phyloP scores from a whole-genome alignment of 2,888 invertebrate species.

The Dryomyza anilis region DNA sequence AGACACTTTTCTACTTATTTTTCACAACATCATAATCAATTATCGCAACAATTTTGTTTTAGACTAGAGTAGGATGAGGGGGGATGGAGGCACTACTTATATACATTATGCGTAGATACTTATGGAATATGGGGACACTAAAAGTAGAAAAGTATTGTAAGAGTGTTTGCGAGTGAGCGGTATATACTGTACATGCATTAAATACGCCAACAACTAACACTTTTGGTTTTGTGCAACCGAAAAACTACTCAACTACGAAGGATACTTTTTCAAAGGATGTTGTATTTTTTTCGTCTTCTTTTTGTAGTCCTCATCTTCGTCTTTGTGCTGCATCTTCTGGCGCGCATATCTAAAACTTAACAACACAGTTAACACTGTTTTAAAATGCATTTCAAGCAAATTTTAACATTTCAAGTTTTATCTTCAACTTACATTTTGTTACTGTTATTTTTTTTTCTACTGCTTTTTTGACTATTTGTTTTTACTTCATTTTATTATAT shows the following conservation, averaged over 20 bases:
- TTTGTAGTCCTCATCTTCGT: not conserved
- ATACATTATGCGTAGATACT: too few species aligned
- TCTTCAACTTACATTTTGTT: not conserved
- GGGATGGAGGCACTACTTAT: too few species aligned
- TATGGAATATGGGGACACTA: too few species aligned
- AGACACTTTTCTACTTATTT: not conserved
- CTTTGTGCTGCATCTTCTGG: too few species aligned
- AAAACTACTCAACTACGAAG: too few species aligned
- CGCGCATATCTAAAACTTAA: constrained; percentile 21
- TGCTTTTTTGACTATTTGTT: not conserved
- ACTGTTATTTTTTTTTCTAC: not conserved
- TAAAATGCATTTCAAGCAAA: constrained; percentile 22
- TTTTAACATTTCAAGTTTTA: constrained; percentile 12
- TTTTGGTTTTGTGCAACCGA: too few species aligned
- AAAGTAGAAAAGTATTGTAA: too few species aligned
- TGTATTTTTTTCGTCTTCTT: not conserved
- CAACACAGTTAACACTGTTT: constrained; percentile 21
- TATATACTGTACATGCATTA: too few species aligned
- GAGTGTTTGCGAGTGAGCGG: too few species aligned
- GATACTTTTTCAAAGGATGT: too few species aligned
- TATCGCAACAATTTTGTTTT: not conserved
- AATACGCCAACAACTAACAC: too few species aligned
- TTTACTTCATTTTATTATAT: not conserved
- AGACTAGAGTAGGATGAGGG: too few species aligned
- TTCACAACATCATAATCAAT: constrained; percentile 13